Evolutionary conservation across 2,888 invertebrate genomes (phyloP).

Genomic region (Himalopsyche japonica): DNA sequence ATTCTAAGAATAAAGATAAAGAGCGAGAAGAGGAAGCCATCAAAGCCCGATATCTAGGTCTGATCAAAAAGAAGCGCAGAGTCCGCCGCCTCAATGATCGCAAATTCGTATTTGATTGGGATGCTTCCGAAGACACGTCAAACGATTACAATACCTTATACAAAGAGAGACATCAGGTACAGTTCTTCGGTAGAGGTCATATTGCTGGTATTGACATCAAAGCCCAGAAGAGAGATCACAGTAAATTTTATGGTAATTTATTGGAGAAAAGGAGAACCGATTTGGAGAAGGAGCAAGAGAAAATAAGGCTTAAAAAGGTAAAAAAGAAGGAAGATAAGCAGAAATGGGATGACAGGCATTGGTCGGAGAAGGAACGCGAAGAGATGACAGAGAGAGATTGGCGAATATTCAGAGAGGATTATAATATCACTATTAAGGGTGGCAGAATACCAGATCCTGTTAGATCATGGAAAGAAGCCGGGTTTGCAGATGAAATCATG

Average conservation of each 20-base stretch:
- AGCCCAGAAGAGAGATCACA: constrained; percentile 91
- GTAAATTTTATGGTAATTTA: constrained; percentile 95
- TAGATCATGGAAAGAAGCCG: constrained; percentile 92
- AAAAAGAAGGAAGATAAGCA: constrained; percentile 96
- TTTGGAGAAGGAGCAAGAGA: constrained; percentile 96
- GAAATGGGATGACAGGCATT: constrained; percentile 98
- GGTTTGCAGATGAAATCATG: constrained; percentile 84
- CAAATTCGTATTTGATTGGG: constrained; percentile 99
- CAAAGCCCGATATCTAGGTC: constrained; percentile 91
- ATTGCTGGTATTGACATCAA: constrained; percentile 98
- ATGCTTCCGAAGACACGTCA: constrained; percentile 97
- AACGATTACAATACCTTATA: constrained; percentile 96
- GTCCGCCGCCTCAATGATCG: constrained; percentile 94
- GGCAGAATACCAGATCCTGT: constrained; percentile 97
- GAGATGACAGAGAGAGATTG: constrained; percentile 99
- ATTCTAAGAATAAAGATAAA: constrained; percentile 69
- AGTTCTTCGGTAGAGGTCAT: constrained; percentile 97
- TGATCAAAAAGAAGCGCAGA: constrained; percentile 89
- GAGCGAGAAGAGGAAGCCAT: constrained; percentile 95
- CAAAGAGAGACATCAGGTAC: constrained; percentile 95
- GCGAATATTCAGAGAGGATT: constrained; percentile 99
- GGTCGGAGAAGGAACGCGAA: constrained; percentile 90
- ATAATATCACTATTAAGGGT: constrained; percentile 97
- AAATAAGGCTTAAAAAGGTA: constrained; percentile 87
- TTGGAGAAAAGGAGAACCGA: constrained; percentile 94